These are phyloP conservation scores for Litocranius walleri DNA, from an alignment of 2,113 vertebrate species.

Conservation along the genomic window DNA sequence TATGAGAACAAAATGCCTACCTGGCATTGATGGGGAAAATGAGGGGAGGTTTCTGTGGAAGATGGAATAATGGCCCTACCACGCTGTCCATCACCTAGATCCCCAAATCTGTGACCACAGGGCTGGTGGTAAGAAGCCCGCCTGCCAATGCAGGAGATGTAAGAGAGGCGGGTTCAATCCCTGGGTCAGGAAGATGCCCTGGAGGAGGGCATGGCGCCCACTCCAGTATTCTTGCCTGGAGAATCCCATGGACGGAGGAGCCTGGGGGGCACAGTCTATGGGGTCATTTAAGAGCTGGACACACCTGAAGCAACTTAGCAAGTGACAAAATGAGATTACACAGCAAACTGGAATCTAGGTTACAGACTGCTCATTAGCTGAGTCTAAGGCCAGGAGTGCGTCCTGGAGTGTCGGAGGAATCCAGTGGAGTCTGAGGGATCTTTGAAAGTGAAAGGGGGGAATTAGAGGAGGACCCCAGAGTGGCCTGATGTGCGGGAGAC, in stretches of 20 bases:
- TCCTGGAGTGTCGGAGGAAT: too few species aligned
- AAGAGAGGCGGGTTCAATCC: not conserved
- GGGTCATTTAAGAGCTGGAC: not conserved
- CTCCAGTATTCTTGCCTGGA: not conserved
- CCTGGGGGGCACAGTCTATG: not conserved
- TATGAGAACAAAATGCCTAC: not conserved
- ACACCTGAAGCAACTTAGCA: not conserved
- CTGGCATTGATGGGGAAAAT: not conserved
- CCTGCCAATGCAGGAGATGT: not conserved
- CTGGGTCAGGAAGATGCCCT: not conserved
- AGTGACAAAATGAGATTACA: not conserved
- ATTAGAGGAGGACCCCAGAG: not conserved
- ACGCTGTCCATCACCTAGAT: not conserved
- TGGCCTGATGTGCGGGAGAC: fast-evolving
- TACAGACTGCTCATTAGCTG: not conserved
- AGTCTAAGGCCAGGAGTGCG: not conserved
- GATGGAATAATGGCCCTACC: not conserved
- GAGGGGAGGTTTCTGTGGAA: not conserved
- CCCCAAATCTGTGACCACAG: not conserved
- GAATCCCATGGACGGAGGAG: not conserved
- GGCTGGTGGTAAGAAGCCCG: not conserved
- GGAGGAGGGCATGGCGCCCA: not conserved
- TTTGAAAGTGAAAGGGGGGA: not conserved
- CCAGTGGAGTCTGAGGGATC: fast-evolving
- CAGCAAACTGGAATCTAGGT: not conserved